Evolutionary conservation across 2,113 vertebrate species (phyloP).

Genomic region (Ictalurus furcatus): DNA sequence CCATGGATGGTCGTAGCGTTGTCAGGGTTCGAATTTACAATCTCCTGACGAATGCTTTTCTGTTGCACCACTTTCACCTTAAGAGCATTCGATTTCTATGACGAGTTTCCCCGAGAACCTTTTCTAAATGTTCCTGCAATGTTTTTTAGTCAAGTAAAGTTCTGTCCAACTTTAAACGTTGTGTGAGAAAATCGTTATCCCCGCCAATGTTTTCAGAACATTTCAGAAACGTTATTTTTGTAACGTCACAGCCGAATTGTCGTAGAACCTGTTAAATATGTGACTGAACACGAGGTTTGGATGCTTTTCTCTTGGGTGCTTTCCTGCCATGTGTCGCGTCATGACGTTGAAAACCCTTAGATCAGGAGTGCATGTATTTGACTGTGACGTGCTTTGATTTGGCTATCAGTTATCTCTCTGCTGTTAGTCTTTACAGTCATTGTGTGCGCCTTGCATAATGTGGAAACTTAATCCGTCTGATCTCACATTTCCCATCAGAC

Average conservation of each 20-base stretch:
- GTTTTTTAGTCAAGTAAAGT: not conserved
- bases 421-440: not conserved
- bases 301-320: not conserved
- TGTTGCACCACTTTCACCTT: not conserved
- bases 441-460: slow-evolving; percentile 3
- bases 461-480: slow-evolving; percentile 21
- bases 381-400: not conserved
- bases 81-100: not conserved
- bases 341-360: not conserved
- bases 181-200: not conserved
- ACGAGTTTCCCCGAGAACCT: not conserved
- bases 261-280: not conserved
- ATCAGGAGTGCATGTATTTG: not conserved
- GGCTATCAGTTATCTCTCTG: not conserved
- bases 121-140: not conserved
- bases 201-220: not conserved
- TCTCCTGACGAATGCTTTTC: not conserved
- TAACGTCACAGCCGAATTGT: not conserved
- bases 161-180: not conserved
- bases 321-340: not conserved
- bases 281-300: no score
- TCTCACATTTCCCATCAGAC: slow-evolving; percentile 19
- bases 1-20: not conserved
- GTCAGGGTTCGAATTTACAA: not conserved
- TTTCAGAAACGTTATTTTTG: not conserved